Conservation (phyloP, 23 tunicate genomes). For the Ascidia mentula region DNA sequence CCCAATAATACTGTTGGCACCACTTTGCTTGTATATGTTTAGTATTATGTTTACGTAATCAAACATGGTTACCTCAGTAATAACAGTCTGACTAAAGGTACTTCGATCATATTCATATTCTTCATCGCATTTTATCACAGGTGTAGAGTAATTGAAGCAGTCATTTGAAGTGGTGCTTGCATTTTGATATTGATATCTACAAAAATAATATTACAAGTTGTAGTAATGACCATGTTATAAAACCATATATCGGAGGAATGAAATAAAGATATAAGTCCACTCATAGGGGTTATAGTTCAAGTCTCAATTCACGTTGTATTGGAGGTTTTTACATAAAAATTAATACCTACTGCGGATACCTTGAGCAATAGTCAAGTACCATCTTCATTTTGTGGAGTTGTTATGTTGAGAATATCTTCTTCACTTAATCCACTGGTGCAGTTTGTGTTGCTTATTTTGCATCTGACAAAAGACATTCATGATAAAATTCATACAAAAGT, state of each 20-base stretch:
- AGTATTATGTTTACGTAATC: too few relatives aligned
- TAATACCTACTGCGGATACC: background rate
- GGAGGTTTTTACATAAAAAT: background rate
- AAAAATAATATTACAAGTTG: too few relatives aligned
- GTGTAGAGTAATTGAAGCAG: background rate
- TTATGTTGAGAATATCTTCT: background rate
- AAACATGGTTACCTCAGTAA: background rate
- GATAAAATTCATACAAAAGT: too few relatives aligned
- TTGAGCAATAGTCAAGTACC: background rate
- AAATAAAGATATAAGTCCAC: too few relatives aligned
- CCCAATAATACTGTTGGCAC: too few relatives aligned
- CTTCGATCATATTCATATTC: background rate
- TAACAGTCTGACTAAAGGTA: background rate
- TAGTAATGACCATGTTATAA: too few relatives aligned
- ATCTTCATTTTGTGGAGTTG: background rate
- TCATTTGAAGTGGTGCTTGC: background rate
- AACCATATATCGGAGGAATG: too few relatives aligned
- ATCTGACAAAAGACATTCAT: background rate
- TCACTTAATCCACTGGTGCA: background rate
- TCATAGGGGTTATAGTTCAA: too few relatives aligned
- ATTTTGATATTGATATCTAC: background rate
- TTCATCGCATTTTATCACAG: background rate
- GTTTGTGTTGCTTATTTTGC: background rate
- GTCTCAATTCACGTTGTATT: too few relatives aligned
- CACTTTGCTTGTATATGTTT: too few relatives aligned